Conservation (phyloP, 2,888 invertebrate genomes). For the Gonocerus acuteangulatus region DNA sequence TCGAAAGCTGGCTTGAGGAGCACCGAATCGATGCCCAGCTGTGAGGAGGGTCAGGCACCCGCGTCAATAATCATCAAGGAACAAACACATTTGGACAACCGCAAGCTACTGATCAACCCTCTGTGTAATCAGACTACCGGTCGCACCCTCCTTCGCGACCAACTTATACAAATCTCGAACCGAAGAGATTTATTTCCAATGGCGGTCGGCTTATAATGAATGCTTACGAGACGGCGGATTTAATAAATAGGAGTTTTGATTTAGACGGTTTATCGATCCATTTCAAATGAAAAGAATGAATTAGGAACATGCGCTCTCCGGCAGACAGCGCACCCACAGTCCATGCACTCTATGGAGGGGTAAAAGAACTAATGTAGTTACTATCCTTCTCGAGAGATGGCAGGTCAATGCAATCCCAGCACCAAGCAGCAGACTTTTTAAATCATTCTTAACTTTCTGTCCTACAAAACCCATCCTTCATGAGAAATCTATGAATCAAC, state of each 20-base stretch:
- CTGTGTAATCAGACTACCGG: not conserved
- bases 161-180: too few species aligned
- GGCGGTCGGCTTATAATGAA: too few species aligned
- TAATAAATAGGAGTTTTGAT: conserved; percentile 30
- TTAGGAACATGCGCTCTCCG: conserved; percentile 32
- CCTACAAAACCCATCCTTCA: too few species aligned
- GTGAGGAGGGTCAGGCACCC: conserved; percentile 38
- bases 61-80: conserved; percentile 37
- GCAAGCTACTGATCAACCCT: not conserved
- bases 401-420: conserved; percentile 2
- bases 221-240: too few species aligned
- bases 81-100: conserved; percentile 14
- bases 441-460: too few species aligned
- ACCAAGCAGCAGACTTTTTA: too few species aligned
- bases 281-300: conserved; percentile 34
- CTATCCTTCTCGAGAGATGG: conserved; percentile 6
- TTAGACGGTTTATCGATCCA: conserved; percentile 33
- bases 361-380: conserved; percentile 23
- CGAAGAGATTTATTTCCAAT: too few species aligned
- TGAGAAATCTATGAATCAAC: too few species aligned
- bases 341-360: conserved; percentile 3
- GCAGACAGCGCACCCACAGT: not conserved
- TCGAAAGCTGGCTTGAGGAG: not conserved
- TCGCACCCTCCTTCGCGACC: too few species aligned
- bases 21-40: conserved; percentile 24